phyloP scores from a whole-genome alignment of 1,140 invertebrate genomes.

The Drosophila hydei region DNA sequence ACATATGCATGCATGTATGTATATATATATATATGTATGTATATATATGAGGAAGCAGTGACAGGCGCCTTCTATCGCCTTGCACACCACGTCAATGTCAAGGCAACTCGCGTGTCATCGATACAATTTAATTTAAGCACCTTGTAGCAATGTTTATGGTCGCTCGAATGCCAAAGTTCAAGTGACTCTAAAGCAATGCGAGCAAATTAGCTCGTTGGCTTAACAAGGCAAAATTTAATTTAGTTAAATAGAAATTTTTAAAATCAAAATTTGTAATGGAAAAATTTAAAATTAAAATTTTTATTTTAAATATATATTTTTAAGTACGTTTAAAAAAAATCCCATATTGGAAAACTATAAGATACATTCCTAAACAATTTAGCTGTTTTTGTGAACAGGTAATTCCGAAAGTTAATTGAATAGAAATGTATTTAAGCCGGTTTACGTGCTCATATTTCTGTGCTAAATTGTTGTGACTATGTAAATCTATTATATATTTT shows the following conservation, averaged over 20 bases:
- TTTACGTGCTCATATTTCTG: too few species aligned
- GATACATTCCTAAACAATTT: too few species aligned
- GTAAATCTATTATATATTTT: too few species aligned
- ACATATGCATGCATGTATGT: background rate
- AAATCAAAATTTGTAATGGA: background rate
- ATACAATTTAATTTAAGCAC: conserved; percentile 7
- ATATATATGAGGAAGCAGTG: conserved; percentile 1
- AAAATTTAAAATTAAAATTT: too few species aligned
- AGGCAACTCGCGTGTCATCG: conserved; percentile 16
- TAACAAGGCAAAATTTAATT: conserved; percentile 10
- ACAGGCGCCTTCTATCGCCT: background rate
- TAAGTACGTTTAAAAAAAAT: too few species aligned
- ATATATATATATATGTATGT: background rate
- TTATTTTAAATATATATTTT: too few species aligned
- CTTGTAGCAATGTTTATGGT: conserved; percentile 16
- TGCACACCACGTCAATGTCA: conserved; percentile 17
- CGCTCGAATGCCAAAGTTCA: conserved; percentile 25
- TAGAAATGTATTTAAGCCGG: too few species aligned
- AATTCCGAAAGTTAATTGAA: too few species aligned
- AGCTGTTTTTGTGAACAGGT: too few species aligned
- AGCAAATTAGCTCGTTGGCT: conserved; percentile 13
- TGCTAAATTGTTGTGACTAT: too few species aligned
- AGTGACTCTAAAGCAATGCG: conserved; percentile 3
- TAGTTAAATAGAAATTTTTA: conserved; percentile 12
- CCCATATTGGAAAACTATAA: too few species aligned